phyloP scores from a whole-genome alignment of 2,113 vertebrate genomes.

The Argyrosomus japonicus region DNA sequence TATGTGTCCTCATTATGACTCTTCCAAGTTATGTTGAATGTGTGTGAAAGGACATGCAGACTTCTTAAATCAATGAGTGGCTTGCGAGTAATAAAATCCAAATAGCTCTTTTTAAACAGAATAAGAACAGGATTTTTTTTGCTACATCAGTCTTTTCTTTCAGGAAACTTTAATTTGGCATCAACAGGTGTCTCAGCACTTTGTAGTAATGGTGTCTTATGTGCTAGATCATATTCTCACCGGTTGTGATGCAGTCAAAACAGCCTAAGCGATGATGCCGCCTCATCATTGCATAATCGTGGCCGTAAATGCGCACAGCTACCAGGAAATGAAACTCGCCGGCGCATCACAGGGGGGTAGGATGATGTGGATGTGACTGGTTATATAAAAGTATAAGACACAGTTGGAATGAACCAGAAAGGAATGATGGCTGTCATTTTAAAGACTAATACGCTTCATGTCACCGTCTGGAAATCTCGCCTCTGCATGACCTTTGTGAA shows the following conservation, averaged over 20 bases:
- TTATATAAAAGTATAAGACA: conserved; percentile 76
- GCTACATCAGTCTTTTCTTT: background rate
- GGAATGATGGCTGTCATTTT: conserved; percentile 64
- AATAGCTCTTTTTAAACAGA: background rate
- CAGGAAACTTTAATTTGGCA: conserved; percentile 1
- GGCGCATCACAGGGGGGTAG: conserved; percentile 56
- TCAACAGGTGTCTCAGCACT: conserved; percentile 47
- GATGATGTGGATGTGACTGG: conserved; percentile 63
- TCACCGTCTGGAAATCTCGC: conserved; percentile 30
- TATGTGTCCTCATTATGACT: background rate
- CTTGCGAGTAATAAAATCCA: background rate
- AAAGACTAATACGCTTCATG: conserved; percentile 32
- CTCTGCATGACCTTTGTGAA: conserved; percentile 74
- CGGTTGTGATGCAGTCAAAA: conserved; percentile 15
- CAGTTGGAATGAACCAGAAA: conserved; percentile 35
- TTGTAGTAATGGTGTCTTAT: background rate
- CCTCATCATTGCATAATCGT: conserved; percentile 65
- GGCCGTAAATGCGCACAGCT: conserved; percentile 66
- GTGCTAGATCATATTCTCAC: background rate
- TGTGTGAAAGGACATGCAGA: conserved; percentile 11
- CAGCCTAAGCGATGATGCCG: conserved; percentile 31
- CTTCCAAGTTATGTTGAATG: conserved; percentile 7
- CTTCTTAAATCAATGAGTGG: background rate
- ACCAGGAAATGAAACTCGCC: conserved; percentile 70
- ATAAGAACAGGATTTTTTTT: background rate